Base-by-base conservation (phyloP, 2,797 vertebrate genomes). In the Lithobates pipiens region DNA sequence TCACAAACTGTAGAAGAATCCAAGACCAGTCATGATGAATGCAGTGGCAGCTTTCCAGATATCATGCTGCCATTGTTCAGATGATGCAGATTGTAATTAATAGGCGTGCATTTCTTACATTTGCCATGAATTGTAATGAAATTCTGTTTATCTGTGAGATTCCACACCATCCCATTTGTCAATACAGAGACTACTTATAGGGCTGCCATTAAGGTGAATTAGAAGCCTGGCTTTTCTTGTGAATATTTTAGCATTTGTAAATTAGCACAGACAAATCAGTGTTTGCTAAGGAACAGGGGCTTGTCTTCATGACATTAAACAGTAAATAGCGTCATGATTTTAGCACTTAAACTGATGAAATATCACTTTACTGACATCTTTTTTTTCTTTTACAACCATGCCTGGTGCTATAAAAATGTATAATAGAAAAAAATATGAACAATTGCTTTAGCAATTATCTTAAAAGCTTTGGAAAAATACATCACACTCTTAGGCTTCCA, bases 1-100 rank as follows among this genome's bases (percentile, higher is more conserved):
- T 88, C 75, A 34, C 86, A 88, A 88, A 89, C 61, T 25, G 84
- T 85, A 90, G 42, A 78, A 73, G 44, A 84, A 80, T 39, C 46
- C 0, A 0, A 82, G 54, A 85, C 85, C 86, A 78, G 85, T 54
- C 80, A 46, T 36, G 54, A 21, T 46, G 67, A 82, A 87, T 77
- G 46, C 16, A 2, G 70, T 86, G 88, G 85, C 89, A 67, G 8
- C 1, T 36, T 76, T 86, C 87, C 81, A 89, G 77, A 42, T 73
- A 73, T 77, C 81, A 88, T 11, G 42, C 63, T 89, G 76, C 86
- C 72, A 89, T 89, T 87, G 82, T 81, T 85, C 74, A 18, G 76
- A 70, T 76, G 82, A 70, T 63, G 3, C 0, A 34, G 54, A 25
- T 54, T 73, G 34, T 63, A 75, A 80, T 1, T 63, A 77, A 79